A percentile compares a stretch with the other conserved stretches of the same genome.
Evolutionary conservation across 1,140 invertebrate genomes (phyloP).

Genomic region (Portunus trituberculatus): DNA sequence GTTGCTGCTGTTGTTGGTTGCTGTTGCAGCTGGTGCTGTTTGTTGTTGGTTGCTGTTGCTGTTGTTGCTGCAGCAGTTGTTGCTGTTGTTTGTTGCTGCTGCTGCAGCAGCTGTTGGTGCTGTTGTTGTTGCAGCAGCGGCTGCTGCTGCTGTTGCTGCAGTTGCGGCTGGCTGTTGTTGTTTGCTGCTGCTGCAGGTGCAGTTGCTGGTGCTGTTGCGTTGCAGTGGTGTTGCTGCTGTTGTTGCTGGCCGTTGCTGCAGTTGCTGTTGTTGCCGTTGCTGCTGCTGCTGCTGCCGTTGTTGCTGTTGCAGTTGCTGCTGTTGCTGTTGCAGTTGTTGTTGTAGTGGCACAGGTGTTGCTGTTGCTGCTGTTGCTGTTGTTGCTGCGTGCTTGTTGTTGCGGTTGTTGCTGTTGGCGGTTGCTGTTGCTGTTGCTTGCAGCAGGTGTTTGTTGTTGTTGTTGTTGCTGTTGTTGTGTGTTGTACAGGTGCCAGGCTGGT

Average conservation of each 20-base stretch:
- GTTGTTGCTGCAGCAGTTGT: neutral
- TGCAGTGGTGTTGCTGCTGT: neutral
- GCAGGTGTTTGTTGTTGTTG: slow-evolving; percentile 1
- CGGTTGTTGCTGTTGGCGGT: neutral
- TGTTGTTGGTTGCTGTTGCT: no score
- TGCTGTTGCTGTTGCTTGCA: neutral
- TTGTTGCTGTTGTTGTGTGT: slow-evolving; percentile 6
- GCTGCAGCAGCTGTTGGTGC: neutral
- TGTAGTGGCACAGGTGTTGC: neutral
- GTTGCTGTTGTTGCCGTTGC: slow-evolving; percentile 1
- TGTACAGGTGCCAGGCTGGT: neutral
- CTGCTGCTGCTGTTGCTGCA: neutral
- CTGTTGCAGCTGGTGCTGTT: slow-evolving; percentile 15
- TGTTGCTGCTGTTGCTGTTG: neutral
- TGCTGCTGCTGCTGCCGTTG: slow-evolving; percentile 4
- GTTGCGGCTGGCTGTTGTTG: neutral
- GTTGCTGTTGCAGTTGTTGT: neutral
- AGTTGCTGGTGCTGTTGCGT: neutral
- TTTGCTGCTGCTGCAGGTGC: slow-evolving; percentile 20
- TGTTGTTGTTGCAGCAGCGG: no score
- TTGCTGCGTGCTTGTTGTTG: neutral
- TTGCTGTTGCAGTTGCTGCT: neutral
- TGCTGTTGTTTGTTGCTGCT: neutral
- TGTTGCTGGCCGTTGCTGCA: neutral
- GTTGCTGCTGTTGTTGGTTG: slow-evolving; percentile 27